phyloP scores from a whole-genome alignment of 2,888 invertebrate species.

The Campoletis raptor region DNA sequence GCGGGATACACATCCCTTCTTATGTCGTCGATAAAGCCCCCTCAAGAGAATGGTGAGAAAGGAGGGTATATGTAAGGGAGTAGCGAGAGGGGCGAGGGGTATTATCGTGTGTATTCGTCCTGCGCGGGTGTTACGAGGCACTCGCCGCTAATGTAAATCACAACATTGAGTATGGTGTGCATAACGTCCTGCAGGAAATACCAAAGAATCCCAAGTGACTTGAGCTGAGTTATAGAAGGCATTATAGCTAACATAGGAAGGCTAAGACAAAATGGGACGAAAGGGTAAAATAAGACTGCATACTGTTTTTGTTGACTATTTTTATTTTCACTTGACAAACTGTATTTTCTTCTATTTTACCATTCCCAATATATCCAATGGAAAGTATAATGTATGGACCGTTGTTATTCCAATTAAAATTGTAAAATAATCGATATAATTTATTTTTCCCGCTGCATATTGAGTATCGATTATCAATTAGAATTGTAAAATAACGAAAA shows the following conservation, averaged over 20 bases:
- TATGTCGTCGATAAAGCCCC: conserved; percentile 50
- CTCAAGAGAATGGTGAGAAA: conserved; percentile 29
- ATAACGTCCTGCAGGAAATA: conserved; percentile 38
- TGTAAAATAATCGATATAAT: neutral
- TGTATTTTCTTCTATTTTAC: neutral
- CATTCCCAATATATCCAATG: neutral
- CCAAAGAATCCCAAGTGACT: conserved; percentile 59
- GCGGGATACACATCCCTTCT: conserved; percentile 36
- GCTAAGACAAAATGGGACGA: neutral
- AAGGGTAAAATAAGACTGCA: neutral
- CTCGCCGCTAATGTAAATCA: conserved; percentile 66
- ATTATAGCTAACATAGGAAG: neutral
- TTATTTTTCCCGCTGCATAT: neutral
- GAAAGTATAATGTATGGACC: no score
- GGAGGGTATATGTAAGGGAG: neutral
- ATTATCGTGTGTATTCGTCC: conserved; percentile 47
- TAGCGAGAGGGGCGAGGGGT: neutral
- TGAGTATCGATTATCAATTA: neutral
- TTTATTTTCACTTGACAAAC: neutral
- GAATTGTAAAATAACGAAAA: neutral
- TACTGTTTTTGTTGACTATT: neutral
- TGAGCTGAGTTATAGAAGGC: conserved; percentile 7
- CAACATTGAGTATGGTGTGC: conserved; percentile 51
- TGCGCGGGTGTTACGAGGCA: conserved; percentile 48
- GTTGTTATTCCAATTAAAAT: no score